Conservation (phyloP, 2,797 vertebrate genomes). For the Betta splendens region DNA sequence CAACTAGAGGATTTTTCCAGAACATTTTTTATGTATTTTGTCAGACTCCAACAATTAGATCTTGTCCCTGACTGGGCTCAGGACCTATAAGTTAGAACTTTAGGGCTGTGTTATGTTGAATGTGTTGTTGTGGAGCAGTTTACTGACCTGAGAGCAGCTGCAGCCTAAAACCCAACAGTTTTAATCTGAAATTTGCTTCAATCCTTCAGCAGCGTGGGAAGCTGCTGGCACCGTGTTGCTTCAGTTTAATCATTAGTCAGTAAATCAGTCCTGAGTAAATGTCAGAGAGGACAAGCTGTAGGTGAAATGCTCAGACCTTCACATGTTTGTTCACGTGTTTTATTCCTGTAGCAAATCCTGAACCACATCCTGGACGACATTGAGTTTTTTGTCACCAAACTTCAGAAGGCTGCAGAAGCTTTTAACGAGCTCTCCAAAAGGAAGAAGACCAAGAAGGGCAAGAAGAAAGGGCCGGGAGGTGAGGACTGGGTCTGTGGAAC, state of each 20-base stretch:
- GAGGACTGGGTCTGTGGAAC: slow-evolving; percentile 15
- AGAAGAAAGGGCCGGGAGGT: slow-evolving; percentile 94
- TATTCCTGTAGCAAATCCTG: slow-evolving; percentile 89
- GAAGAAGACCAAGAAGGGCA: slow-evolving; percentile 90
- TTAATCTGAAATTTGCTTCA: too few species aligned
- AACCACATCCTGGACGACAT: slow-evolving; percentile 98
- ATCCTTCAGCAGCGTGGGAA: background rate
- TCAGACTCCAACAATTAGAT: too few species aligned
- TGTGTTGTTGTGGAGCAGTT: background rate
- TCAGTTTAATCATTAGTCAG: slow-evolving; percentile 46
- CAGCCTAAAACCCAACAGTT: background rate
- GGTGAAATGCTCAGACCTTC: background rate
- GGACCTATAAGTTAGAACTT: too few species aligned
- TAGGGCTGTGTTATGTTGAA: too few species aligned
- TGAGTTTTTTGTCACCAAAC: slow-evolving; percentile 93
- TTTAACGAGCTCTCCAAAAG: slow-evolving; percentile 89
- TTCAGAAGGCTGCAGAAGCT: slow-evolving; percentile 95
- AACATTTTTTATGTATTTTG: too few species aligned
- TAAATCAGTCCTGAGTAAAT: slow-evolving; percentile 1
- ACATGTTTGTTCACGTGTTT: background rate
- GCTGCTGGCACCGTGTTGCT: slow-evolving; percentile 21
- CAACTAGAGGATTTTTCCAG: too few species aligned
- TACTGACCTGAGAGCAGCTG: slow-evolving; percentile 33
- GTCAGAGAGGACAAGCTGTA: background rate
- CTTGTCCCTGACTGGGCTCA: too few species aligned